Base-by-base conservation (phyloP, 2,797 vertebrate species). In the Cottoperca gobio region DNA sequence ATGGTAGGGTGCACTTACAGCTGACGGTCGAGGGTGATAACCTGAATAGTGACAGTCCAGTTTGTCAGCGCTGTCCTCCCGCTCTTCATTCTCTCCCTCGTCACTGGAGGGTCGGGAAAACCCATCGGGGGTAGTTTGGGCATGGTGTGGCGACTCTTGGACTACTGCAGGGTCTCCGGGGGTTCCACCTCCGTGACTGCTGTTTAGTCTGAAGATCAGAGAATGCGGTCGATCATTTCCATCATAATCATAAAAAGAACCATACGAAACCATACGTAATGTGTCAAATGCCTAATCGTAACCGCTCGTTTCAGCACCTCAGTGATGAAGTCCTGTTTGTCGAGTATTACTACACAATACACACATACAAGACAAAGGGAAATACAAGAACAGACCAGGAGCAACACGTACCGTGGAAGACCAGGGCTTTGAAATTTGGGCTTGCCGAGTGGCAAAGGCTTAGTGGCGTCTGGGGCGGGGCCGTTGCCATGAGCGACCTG, bases 11-110 rank as follows among this genome's bases (percentile, higher is more conserved):
- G 49, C 72, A 97, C 97, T 91, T 95, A 99, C 98, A 95, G 97
- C 95, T 91, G 97, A 96, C 94, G 98, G 98, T 94, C 97, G 96
- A 92, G 98, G 98, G 91, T 99, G 98, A 94, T 96, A 97, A 96
- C 96, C 96, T 95, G 98, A 99, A 97, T 97, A 99, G 93, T 97
- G 96, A 96, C 96, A 99, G 95, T 99, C 98, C 96, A 99, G 96
- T 96, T 97, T 99, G 92, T 99, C 98, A 81, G 94, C 78, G 85
- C 88, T 94, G 89, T 99, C 98, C 90, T 99, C 98, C 88, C 97
- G 96, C 85, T 99, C 98, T 76, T 99, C 98, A 57, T 96, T 97
- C 95, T 99, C 98, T 66, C 97, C 98, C 92, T 99, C 98, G 45
- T 99, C 98, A 71, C 98, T 99, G 88, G 97, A 99, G 88, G 96